Base-by-base conservation (phyloP, 1,140 invertebrate genomes). In the Helicoverpa armigera region DNA sequence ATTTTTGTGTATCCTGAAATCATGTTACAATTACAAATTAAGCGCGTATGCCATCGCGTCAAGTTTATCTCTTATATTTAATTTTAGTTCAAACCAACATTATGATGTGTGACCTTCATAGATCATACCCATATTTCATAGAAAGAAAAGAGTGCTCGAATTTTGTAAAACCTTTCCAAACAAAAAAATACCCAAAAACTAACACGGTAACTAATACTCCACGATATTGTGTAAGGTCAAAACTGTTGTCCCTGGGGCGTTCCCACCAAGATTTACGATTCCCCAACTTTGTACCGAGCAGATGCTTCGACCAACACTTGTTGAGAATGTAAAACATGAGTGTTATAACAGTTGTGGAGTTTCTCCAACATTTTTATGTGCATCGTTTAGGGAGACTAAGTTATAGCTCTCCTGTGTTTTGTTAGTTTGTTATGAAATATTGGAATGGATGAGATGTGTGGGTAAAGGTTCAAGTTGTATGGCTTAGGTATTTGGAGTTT, bases 261-360 rank as follows among this genome's bases (percentile, higher is more conserved):
- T 61, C 61, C 75, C 43, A 67, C 50, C 50, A 77, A 77, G 75
- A 77, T 77, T 77, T 77, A 77, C 60, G 75, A 65, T 63, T 29
- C 31, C 69, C 23, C 18, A 77, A 77, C 31, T 65, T 77, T 67
- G 61, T 72, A 72, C 18, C 11, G 29, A 54, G 9, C 75, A 77
- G 75, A 77, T 77, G 75, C 18, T 67, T 12, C 50, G 35, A 23
- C 75, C 50, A 31, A 77, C 60, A 77, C 75, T 77, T 77, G 75
- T 77, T 77, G 75, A 77, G 75, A 77, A 77, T 77, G 75, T 77
- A 77, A 77, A 77, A 77, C 75, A 77, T 77, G 75, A 67, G 50
- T 67, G 75, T 77, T 77, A 65, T 77, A 77, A 77, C 61, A 77
- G 14, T 77, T 77, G 16, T 14, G 29, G 35, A 77, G 48, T 67